phyloP scores from a whole-genome alignment of 2,797 vertebrate genomes.

The Neosalanx taihuensis region DNA sequence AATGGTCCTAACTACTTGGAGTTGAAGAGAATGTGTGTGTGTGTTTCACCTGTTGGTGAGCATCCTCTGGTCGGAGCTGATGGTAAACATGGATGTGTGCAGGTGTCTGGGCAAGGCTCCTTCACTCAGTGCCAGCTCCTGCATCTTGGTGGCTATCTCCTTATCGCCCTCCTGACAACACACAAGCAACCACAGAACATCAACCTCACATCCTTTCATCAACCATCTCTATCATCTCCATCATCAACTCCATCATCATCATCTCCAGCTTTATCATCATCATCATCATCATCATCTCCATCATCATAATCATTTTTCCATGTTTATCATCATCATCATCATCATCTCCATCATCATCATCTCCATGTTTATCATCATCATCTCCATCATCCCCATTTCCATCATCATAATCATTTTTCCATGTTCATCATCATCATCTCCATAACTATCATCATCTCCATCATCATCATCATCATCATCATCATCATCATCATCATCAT shows the following conservation, averaged over 20 bases:
- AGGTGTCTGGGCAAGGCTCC: slow-evolving; percentile 95
- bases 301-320: too few species aligned
- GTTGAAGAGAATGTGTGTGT: background rate
- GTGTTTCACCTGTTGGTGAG: slow-evolving; percentile 90
- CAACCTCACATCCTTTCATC: background rate
- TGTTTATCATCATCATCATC: too few species aligned
- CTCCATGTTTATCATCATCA: too few species aligned
- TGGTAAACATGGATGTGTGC: slow-evolving; percentile 96
- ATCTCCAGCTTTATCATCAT: too few species aligned
- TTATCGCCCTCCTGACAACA: slow-evolving; percentile 93
- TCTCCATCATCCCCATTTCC: too few species aligned
- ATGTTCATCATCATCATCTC: too few species aligned
- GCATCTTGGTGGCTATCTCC: slow-evolving; percentile 98
- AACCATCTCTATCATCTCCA: background rate
- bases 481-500: background rate
- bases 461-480: background rate
- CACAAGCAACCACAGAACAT: background rate
- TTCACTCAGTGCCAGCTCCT: slow-evolving; percentile 97
- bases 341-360: too few species aligned
- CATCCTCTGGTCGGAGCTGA: slow-evolving; percentile 97
- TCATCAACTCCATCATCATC: too few species aligned
- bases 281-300: too few species aligned
- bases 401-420: too few species aligned
- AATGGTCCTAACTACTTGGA: background rate
- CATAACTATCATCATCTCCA: too few species aligned